Evolutionary conservation across 1,140 invertebrate species (phyloP), one percentile per base, ranked within the genome.

Genomic region (Drosophila erecta): DNA sequence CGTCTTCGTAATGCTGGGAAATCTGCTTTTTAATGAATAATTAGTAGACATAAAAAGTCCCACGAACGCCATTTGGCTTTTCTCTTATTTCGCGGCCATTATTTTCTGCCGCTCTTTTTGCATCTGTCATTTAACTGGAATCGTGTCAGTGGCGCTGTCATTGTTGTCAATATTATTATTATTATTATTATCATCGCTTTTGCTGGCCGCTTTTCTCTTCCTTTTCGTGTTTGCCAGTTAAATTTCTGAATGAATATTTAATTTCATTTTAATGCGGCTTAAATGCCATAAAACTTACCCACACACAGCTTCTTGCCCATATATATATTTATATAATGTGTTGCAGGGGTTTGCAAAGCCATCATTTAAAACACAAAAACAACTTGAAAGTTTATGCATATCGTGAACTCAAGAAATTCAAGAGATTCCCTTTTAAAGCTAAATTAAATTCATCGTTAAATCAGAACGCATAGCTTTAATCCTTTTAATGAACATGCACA

Each of bases 101-200:
- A 43, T 55, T 53, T 33, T 17, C 8, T 5, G 2, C 22, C 10
- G 4, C 27, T 15, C 15, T 55, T 24, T 66, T 83, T 83, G 70
- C 70, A 71, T 75, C 76, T 74, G 75, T 59, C 80, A 83, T 83
- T 83, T 79, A 66, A 79, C 53, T 59, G 64, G 62, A 84, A 76
- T 76, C 35, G 80, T 73, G 80, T 69, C 80, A 83, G 70, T 61
- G 81, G 38, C 53, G 43, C 35, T 69, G 66, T 70, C 66, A 70
- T 49, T 70, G 27, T 57, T 57, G 64, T 70, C 67, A 71, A 70
- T 71, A 57, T 41, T 57, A 70, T 57, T 70, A 62, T 62, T 61
- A 65, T 65, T 60, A 69, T 56, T 67, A 47, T 70, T 56, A 49
- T 67, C 56, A 70, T 44, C n/a, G 17, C 46, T 51, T 5, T 27